These are phyloP conservation scores for Chironomus tentans DNA, from an alignment of 2,888 invertebrate genomes.

Conservation along the genomic window DNA sequence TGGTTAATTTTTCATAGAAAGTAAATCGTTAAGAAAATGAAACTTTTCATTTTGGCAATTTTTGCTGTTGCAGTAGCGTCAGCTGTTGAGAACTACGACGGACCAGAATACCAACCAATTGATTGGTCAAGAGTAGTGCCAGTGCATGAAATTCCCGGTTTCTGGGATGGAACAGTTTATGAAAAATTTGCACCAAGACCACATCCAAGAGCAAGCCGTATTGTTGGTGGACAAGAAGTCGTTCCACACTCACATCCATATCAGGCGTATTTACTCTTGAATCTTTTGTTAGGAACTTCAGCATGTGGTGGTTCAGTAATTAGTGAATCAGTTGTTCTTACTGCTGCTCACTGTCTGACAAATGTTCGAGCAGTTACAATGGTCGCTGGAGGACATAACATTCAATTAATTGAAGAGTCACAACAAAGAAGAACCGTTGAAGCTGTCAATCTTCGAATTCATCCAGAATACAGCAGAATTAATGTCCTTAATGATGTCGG, in stretches of 20 bases:
- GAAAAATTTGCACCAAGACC: background rate
- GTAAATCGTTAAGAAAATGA: no score
- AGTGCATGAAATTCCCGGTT: no score
- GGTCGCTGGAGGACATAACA: background rate
- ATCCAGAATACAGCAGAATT: background rate
- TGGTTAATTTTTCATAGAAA: no score
- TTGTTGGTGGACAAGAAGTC: conserved; percentile 28
- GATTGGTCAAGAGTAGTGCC: no score
- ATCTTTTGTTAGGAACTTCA: background rate
- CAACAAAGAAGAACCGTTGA: background rate
- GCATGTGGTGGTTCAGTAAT: background rate
- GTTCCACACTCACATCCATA: conserved; percentile 34
- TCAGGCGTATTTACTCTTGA: background rate
- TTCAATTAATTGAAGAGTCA: background rate
- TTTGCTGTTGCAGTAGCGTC: no score
- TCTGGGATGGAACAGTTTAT: background rate
- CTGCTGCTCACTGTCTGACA: background rate
- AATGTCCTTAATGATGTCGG: background rate
- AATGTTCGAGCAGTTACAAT: background rate
- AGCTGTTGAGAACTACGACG: no score
- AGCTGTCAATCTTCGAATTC: background rate
- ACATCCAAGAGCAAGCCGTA: background rate
- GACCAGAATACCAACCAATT: no score
- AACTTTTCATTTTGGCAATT: no score
- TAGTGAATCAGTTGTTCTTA: background rate